phyloP scores from a whole-genome alignment of 1,140 invertebrate species.

The Drosophila tsacasi region DNA sequence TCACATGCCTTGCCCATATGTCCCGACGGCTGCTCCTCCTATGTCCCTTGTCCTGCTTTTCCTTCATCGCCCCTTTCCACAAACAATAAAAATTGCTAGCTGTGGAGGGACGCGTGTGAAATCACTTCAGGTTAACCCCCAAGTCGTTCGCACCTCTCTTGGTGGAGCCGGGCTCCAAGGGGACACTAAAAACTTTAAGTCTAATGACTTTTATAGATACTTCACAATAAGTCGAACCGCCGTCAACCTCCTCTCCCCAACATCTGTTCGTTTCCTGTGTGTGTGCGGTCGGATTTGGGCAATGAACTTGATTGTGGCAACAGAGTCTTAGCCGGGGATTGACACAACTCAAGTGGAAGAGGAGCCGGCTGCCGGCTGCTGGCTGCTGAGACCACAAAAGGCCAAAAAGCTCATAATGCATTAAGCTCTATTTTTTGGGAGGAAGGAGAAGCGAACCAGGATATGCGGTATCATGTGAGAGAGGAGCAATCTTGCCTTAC shows the following conservation, averaged over 20 bases:
- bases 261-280: constrained; percentile 7
- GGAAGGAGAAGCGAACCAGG: not conserved
- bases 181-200: constrained; percentile 62
- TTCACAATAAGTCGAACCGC: constrained; percentile 34
- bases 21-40: constrained; percentile 17
- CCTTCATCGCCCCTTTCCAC: not conserved
- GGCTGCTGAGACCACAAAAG: constrained; percentile 19
- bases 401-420: constrained; percentile 61
- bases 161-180: constrained; percentile 1
- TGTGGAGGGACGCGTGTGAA: not conserved
- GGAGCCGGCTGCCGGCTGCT: constrained; percentile 12
- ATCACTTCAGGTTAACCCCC: constrained; percentile 62
- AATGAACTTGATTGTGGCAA: constrained; percentile 67
- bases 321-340: constrained; percentile 56
- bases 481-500: not conserved
- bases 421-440: constrained; percentile 22
- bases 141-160: constrained; percentile 48
- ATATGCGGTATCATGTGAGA: not conserved
- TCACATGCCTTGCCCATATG: constrained; percentile 53
- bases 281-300: constrained; percentile 41
- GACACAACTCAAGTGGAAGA: constrained; percentile 57
- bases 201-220: constrained; percentile 72
- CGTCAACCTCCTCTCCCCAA: not conserved
- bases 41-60: constrained; percentile 11
- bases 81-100: constrained; percentile 40